Percentiles rank a stretch among this genome's conserved stretches.
Evolutionary conservation across 2,888 invertebrate genomes (phyloP).

Genomic region (Himalopsyche anomala): DNA sequence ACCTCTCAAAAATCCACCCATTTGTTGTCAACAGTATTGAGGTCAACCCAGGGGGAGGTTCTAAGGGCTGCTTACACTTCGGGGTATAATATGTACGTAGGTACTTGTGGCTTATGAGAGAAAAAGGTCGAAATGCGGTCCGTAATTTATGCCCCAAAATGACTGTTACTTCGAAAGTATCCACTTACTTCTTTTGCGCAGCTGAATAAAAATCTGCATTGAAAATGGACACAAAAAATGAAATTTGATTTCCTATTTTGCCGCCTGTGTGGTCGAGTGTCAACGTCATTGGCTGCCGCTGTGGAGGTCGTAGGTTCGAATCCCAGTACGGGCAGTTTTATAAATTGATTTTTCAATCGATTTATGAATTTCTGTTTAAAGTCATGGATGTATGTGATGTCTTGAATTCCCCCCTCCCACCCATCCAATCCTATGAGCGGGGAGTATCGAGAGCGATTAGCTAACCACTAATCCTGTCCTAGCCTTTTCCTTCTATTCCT

Average conservation of each 20-base stretch:
- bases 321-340: too few relatives aligned
- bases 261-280: background rate
- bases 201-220: slow-evolving; percentile 5
- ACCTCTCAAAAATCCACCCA: slow-evolving; percentile 12
- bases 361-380: too few relatives aligned
- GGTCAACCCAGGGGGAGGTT: slow-evolving; percentile 8
- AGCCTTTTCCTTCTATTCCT: too few relatives aligned
- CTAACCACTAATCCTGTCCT: too few relatives aligned
- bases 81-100: slow-evolving; percentile 16
- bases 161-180: slow-evolving; percentile 2
- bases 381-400: too few relatives aligned
- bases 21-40: slow-evolving; percentile 16
- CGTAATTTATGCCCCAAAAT: slow-evolving; percentile 19
- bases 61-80: slow-evolving; percentile 11
- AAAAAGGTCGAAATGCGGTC: background rate
- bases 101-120: slow-evolving; percentile 26
- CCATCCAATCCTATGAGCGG: too few relatives aligned
- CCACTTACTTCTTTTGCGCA: background rate
- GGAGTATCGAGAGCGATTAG: too few relatives aligned
- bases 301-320: too few relatives aligned
- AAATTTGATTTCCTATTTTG: too few relatives aligned
- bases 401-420: too few relatives aligned
- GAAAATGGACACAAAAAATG: background rate
- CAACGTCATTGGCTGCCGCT: too few relatives aligned
- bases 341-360: too few relatives aligned